Conservation (phyloP, 2,888 invertebrate genomes). For the Drosophila anomalata region DNA sequence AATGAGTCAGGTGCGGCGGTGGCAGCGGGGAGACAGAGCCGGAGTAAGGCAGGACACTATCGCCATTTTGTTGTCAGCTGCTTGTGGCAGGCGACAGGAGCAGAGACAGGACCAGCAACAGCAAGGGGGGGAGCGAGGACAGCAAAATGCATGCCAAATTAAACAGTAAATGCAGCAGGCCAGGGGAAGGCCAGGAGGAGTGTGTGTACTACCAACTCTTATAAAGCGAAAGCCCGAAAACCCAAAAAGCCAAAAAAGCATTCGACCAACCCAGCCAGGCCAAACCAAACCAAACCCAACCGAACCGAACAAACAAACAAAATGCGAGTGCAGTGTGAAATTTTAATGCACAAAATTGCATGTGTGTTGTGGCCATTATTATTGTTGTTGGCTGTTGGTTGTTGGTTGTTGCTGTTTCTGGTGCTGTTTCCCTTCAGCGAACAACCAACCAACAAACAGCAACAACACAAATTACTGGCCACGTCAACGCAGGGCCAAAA, state of each 20-base stretch:
- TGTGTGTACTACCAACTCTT: constrained; percentile 1
- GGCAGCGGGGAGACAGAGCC: constrained; percentile 2
- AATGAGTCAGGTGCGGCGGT: constrained; percentile 6
- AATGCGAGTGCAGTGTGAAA: constrained; percentile 61
- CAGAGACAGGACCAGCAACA: constrained; percentile 17
- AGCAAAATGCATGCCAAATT: constrained; percentile 55
- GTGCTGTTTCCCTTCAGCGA: constrained; percentile 54
- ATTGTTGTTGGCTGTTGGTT: constrained; percentile 32
- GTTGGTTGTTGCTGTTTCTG: constrained; percentile 14
- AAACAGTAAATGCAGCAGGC: constrained; percentile 47
- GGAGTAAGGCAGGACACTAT: constrained; percentile 47
- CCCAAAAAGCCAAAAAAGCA: constrained; percentile 63
- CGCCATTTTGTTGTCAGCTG: constrained; percentile 74
- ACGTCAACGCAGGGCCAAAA: constrained; percentile 30
- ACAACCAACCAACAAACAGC: constrained; percentile 68
- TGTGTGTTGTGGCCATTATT: constrained; percentile 39
- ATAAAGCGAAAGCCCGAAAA: constrained; percentile 45
- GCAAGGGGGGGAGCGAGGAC: constrained; percentile 23
- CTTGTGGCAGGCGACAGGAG: constrained; percentile 70
- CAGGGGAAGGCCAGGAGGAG: constrained; percentile 33
- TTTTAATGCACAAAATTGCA: constrained; percentile 69
- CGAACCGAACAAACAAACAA: constrained; percentile 22
- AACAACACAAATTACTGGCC: constrained; percentile 44
- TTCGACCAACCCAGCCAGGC: constrained; percentile 36
- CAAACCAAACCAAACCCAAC: constrained; percentile 10